Conservation (phyloP, 2,113 vertebrate genomes). For the Scopus umbretta region DNA sequence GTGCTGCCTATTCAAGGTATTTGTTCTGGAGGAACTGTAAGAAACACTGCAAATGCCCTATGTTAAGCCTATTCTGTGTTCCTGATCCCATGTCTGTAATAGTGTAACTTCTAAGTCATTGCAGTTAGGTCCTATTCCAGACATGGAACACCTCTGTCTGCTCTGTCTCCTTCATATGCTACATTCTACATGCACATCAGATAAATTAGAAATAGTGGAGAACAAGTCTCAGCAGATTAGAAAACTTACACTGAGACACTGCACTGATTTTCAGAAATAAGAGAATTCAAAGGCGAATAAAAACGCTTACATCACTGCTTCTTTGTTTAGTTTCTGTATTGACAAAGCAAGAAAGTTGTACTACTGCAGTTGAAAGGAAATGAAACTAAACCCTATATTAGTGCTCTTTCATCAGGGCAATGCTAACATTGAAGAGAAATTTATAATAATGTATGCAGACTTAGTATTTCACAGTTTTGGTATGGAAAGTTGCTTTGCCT, state of each 20-base stretch:
- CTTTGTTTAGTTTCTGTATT: not conserved
- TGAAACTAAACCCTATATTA: not conserved
- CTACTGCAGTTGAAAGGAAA: not conserved
- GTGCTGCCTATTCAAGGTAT: not conserved
- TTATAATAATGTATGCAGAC: not conserved
- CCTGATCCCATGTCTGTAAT: not conserved
- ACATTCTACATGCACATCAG: not conserved
- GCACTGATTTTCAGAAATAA: not conserved
- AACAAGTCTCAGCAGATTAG: not conserved
- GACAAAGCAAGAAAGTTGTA: not conserved
- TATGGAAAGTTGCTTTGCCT: not conserved
- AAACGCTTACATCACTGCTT: not conserved
- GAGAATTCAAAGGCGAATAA: not conserved
- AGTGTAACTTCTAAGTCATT: not conserved
- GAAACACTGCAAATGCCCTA: not conserved
- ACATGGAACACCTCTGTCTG: not conserved
- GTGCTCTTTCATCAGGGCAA: not conserved
- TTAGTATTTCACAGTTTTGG: not conserved
- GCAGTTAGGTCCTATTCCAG: not conserved
- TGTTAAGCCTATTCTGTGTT: not conserved
- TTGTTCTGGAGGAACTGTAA: not conserved
- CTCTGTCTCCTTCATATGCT: not conserved
- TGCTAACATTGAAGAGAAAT: not conserved
- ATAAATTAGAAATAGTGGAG: not conserved
- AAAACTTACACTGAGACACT: not conserved